Evolutionary conservation across 2,888 invertebrate genomes (phyloP).

Genomic region (Anodontia alba): DNA sequence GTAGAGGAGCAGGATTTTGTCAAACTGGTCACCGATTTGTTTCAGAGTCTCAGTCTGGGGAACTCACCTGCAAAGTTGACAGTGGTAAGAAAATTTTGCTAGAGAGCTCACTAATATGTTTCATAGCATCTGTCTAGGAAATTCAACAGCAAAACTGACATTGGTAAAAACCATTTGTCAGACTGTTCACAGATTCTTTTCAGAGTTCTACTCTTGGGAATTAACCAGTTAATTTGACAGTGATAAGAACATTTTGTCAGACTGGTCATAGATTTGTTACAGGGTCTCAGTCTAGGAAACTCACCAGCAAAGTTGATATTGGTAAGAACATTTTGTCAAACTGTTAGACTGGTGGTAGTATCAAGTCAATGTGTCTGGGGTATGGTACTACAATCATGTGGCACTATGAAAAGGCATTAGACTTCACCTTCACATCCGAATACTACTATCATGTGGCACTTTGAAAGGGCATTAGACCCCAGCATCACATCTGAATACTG

Average conservation of each 20-base stretch:
- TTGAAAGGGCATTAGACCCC: no score
- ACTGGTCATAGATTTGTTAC: conserved; percentile 76
- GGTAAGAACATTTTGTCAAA: conserved; percentile 85
- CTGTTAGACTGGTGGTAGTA: no score
- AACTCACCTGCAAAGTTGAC: conserved; percentile 87
- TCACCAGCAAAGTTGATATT: conserved; percentile 87
- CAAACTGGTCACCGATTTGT: conserved; percentile 75
- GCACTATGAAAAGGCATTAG: no score
- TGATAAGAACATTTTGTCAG: conserved; percentile 82
- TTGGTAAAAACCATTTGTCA: conserved; percentile 85
- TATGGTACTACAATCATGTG: no score
- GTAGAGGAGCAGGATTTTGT: conserved; percentile 81
- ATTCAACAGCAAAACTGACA: conserved; percentile 87
- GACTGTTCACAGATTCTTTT: neutral
- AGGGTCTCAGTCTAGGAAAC: conserved; percentile 77
- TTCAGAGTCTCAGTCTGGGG: conserved; percentile 77
- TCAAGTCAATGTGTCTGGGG: no score
- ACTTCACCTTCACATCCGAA: no score
- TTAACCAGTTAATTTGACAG: no score
- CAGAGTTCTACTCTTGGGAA: no score
- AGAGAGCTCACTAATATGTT: conserved; percentile 76
- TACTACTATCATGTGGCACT: no score
- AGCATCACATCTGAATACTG: no score
- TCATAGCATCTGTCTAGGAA: conserved; percentile 76
- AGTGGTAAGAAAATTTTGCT: conserved; percentile 85